phyloP scores from a whole-genome alignment of 1,140 invertebrate species.

The Sarcophaga bullata region DNA sequence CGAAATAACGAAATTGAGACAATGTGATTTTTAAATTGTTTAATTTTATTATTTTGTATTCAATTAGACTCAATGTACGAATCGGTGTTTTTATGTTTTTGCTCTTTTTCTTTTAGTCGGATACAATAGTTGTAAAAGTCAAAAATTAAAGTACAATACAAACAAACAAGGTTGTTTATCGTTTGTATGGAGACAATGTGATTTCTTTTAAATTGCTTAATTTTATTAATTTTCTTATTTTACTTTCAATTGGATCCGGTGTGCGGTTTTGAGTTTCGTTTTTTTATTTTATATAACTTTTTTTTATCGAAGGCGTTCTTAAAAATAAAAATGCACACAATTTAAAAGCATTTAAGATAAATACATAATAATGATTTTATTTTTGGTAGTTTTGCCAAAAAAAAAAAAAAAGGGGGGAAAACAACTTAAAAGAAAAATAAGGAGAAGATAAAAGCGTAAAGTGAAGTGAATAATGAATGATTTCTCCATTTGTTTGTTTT shows the following conservation, averaged over 20 bases:
- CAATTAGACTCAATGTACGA: too few relatives aligned
- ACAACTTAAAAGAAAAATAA: not conserved
- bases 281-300: not conserved
- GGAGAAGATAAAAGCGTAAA: too few relatives aligned
- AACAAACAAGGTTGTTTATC: not conserved
- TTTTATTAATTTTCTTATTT: conserved; percentile 10
- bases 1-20: not conserved
- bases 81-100: not conserved
- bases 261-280: not conserved
- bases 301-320: too few relatives aligned
- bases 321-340: not conserved
- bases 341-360: conserved; percentile 20
- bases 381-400: conserved; percentile 8
- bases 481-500: not conserved
- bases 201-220: not conserved
- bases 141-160: too few relatives aligned
- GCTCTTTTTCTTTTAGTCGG: not conserved
- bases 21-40: conserved; percentile 1
- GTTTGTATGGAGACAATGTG: not conserved
- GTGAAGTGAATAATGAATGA: not conserved
- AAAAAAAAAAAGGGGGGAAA: conserved; percentile 14
- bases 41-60: not conserved
- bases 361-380: not conserved
- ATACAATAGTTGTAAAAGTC: too few relatives aligned
- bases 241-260: not conserved